Evolutionary conservation across 2,888 invertebrate species (phyloP).

Genomic region (Camponotus fellah): DNA sequence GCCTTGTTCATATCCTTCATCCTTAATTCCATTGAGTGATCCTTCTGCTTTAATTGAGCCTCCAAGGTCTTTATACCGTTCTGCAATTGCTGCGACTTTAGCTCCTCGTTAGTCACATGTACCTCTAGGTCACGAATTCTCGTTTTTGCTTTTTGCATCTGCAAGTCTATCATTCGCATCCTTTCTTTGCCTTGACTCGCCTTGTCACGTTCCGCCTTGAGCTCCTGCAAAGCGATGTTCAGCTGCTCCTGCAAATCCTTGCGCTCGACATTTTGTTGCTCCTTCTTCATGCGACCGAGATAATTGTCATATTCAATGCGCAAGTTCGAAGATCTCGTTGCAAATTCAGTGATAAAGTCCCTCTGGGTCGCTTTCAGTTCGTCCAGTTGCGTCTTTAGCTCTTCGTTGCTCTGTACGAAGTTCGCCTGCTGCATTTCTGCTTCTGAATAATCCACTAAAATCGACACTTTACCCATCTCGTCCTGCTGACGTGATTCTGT

Average conservation of each 20-base stretch:
- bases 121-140: slow-evolving; percentile 76
- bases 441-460: slow-evolving; percentile 42
- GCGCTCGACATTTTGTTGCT: slow-evolving; percentile 32
- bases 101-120: slow-evolving; percentile 66
- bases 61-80: slow-evolving; percentile 72
- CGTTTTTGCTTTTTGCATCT: slow-evolving; percentile 70
- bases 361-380: slow-evolving; percentile 58
- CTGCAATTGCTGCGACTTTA: slow-evolving; percentile 74
- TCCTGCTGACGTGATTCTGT: slow-evolving; percentile 39
- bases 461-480: slow-evolving; percentile 26
- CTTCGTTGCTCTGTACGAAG: slow-evolving; percentile 57
- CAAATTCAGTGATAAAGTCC: slow-evolving; percentile 60
- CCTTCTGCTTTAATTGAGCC: slow-evolving; percentile 77
- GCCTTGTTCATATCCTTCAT: slow-evolving; percentile 76
- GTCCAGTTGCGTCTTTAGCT: slow-evolving; percentile 62
- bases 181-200: slow-evolving; percentile 70
- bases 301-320: slow-evolving; percentile 61
- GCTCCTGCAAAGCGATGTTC: slow-evolving; percentile 59
- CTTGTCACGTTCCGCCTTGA: slow-evolving; percentile 72
- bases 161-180: slow-evolving; percentile 66
- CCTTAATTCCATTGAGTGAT: slow-evolving; percentile 70
- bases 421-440: slow-evolving; percentile 56
- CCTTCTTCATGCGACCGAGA: slow-evolving; percentile 51
- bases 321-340: slow-evolving; percentile 53
- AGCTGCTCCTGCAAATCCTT: slow-evolving; percentile 68